Percentiles rank a stretch among this genome's conserved stretches.
Evolutionary conservation across 2,888 invertebrate genomes (phyloP).

Genomic region (Cyclophora albipunctata): DNA sequence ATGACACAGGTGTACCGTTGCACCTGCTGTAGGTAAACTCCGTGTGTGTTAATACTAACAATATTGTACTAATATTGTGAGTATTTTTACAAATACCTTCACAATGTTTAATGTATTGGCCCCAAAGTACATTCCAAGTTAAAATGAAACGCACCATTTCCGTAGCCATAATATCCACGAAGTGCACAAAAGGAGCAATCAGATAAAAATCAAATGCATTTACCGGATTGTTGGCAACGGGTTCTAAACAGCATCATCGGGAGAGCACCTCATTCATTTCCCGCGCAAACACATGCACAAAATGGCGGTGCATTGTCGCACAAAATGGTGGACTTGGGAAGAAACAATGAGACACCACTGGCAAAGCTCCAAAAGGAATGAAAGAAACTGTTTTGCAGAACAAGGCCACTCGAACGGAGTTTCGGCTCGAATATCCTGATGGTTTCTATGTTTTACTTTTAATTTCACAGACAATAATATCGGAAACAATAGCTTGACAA

Average conservation of each 20-base stretch:
- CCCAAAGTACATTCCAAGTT: too few relatives aligned
- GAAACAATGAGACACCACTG: constrained; percentile 26
- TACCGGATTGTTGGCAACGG: neutral
- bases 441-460: constrained; percentile 7
- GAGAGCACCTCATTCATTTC: constrained; percentile 16
- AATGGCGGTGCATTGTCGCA: constrained; percentile 32
- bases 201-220: too few relatives aligned
- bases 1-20: too few relatives aligned
- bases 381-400: constrained; percentile 22
- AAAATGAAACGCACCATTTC: too few relatives aligned
- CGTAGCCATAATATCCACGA: too few relatives aligned
- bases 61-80: too few relatives aligned
- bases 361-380: constrained; percentile 30
- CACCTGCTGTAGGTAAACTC: too few relatives aligned
- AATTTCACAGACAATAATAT: neutral
- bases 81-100: too few relatives aligned
- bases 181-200: too few relatives aligned
- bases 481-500: too few relatives aligned
- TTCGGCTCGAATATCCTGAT: constrained; percentile 21
- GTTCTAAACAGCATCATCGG: neutral
- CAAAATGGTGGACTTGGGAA: constrained; percentile 20
- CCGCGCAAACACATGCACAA: constrained; percentile 21
- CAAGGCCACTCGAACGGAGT: constrained; percentile 24
- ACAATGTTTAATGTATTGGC: too few relatives aligned
- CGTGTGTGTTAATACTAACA: too few relatives aligned